Base-by-base conservation (phyloP, 2,113 vertebrate genomes). In the Paracanthobrama guichenoti region DNA sequence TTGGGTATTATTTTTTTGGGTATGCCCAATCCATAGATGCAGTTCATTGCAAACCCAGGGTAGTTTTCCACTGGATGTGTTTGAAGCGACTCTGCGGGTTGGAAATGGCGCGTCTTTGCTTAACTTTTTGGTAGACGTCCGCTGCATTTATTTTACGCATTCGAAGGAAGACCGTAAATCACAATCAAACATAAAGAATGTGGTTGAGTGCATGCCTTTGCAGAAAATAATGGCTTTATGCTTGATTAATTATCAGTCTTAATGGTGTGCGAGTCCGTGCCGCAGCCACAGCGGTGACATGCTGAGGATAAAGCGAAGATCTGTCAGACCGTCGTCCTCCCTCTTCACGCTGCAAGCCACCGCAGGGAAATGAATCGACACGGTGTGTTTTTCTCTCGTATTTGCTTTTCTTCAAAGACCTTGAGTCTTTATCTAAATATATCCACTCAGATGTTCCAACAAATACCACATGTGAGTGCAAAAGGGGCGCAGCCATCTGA, bases 401-500 rank as follows among this genome's bases (percentile, higher is more conserved):
- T 90, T 92, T 90, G 87, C 88, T 90, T 92, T 93, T 91, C 90
- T 89, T 90, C 90, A 90, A 87, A 90, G 91, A 92, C 90, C 92
- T 86, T 85, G 79, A 83, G 84, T 84, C 83, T 53, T 71, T n/a
- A 48, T 53, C 81, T 85, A 87, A 90, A 90, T 84, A 84, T 90
- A 88, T 84, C 11, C 82, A 89, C 84, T 81, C 16, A 78, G 83
- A 87, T 75, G 88, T 86, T 93, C 88, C 92, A 93, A 94, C 93
- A 90, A 93, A 92, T 90, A 92, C 89, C 91, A 92, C 92, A 92
- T 93, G 91, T 92, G 46, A 53, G 80, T 2, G 10, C 48, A 82
- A 89, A 90, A 90, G 28, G 18, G 22, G 44, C 59, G 24, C 7
- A 4, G 88, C 86, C 88, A 76, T 82, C 88, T 86, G 83, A 83